Base-by-base conservation (phyloP, 2,113 vertebrate genomes). In the Menura novaehollandiae region DNA sequence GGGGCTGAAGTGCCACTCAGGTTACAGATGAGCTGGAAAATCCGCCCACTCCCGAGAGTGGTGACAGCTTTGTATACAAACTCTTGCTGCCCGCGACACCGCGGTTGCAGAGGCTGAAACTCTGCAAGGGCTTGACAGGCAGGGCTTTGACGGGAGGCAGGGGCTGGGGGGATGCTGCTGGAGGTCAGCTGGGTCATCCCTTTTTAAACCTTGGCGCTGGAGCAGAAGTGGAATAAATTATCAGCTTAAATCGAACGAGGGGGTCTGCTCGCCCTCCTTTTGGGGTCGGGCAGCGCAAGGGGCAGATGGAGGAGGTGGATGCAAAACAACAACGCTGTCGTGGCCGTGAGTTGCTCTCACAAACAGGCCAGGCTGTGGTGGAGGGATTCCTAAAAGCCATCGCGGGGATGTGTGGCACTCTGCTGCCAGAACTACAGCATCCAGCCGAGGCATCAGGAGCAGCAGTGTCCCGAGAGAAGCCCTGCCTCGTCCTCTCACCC, bases 1-100 rank as follows among this genome's bases (percentile, higher is more conserved):
- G 81, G 91, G 91, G 62, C 79, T 94, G 94, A 85, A 97, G 97
- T 89, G 91, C 62, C 91, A 88, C 97, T 98, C 97, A 30, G 93
- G 97, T 97, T 98, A 97, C 97, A 95, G 95, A 97, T 95, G 96
- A 97, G 94, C 81, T 97, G 97, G 96, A 98, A 97, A 97, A 97
- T 96, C 92, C 82, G 68, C 92, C 96, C 95, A 82, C 95, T 97
- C 92, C 63, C 13, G 51, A 37, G 82, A 76, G 97, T 93, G 97
- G 78, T 97, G 96, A 98, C 95, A 98, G 96, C 94, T 97, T 87
- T 87, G 96, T 97, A 97, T 37, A 95, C 96, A 95, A 96, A 96
- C 91, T 64, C 76, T 75, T 33, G 88, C 96, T 46, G 95, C 86
- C 67, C 11, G 39, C 5, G 49, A 72, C 44, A 76, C 75, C 1